Evolutionary conservation across 2,888 invertebrate genomes (phyloP).

Genomic region (Nomada goodeniana): DNA sequence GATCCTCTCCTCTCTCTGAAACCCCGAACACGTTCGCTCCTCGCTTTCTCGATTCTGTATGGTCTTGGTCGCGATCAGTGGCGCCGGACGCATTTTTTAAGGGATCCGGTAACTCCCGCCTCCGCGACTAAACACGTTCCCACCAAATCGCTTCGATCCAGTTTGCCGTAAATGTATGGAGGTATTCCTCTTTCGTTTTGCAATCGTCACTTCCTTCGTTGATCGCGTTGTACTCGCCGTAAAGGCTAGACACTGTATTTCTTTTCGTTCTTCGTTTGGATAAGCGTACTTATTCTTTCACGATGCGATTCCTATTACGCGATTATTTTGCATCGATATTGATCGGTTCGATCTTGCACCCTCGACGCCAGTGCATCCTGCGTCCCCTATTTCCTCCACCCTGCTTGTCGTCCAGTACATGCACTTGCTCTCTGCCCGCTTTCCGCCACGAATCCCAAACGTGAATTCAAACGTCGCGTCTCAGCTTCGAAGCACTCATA

Average conservation of each 20-base stretch:
- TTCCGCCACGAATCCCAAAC: conserved; percentile 43
- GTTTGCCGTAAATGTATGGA: background rate
- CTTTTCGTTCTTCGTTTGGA: no score
- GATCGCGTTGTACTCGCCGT: background rate
- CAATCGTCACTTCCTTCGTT: background rate
- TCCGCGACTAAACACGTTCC: background rate
- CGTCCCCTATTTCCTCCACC: conserved; percentile 42
- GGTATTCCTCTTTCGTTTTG: no score
- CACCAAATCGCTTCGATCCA: background rate
- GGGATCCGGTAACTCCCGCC: background rate
- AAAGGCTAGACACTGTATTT: no score
- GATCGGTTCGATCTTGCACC: conserved; percentile 7
- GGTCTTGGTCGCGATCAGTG: conserved; percentile 24
- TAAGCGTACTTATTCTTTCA: no score
- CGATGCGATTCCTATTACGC: no score
- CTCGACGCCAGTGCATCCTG: conserved; percentile 45
- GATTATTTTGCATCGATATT: background rate
- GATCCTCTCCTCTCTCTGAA: conserved; percentile 29
- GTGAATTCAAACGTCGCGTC: conserved; percentile 52
- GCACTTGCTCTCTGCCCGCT: conserved; percentile 54
- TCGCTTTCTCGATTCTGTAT: conserved; percentile 50
- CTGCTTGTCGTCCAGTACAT: conserved; percentile 15
- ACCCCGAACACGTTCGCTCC: conserved; percentile 47
- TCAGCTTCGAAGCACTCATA: conserved; percentile 29
- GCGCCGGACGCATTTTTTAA: conserved; percentile 31